Conservation (phyloP, 53 echinoderm and acorn worm genomes). For the Paracentrotus lividus region DNA sequence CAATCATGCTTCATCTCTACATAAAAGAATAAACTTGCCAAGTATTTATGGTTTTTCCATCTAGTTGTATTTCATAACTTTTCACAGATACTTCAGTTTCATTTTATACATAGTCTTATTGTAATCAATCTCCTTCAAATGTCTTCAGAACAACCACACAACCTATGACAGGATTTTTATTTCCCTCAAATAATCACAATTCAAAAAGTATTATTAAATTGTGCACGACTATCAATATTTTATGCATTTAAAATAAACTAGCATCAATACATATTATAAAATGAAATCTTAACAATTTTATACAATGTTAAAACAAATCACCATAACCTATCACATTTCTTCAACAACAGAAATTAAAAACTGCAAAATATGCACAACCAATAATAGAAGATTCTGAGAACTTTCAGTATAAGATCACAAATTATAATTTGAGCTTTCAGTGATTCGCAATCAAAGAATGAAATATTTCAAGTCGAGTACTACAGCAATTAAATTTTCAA, state of each 20-base stretch:
- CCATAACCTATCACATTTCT: background rate
- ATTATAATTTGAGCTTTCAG: background rate
- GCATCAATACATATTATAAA: background rate
- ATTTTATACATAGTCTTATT: too few relatives aligned
- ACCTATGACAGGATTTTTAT: background rate
- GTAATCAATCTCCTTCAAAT: too few relatives aligned
- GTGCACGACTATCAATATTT: background rate
- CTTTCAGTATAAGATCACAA: background rate
- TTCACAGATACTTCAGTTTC: background rate
- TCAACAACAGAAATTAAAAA: background rate
- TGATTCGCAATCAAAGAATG: background rate
- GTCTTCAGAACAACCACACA: too few relatives aligned
- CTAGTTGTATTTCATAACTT: slow-evolving; percentile 17
- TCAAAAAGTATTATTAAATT: background rate
- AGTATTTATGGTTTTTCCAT: background rate
- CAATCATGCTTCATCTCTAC: background rate
- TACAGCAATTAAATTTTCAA: background rate
- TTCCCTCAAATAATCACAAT: background rate
- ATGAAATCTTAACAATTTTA: background rate
- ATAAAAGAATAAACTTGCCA: background rate
- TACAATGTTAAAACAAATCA: background rate
- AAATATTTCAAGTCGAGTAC: background rate
- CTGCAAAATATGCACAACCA: background rate
- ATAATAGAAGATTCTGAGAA: background rate
- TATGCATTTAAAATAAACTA: background rate